Evolutionary conservation across 2,113 vertebrate species (phyloP).

Genomic region (Oryzias melastigma): DNA sequence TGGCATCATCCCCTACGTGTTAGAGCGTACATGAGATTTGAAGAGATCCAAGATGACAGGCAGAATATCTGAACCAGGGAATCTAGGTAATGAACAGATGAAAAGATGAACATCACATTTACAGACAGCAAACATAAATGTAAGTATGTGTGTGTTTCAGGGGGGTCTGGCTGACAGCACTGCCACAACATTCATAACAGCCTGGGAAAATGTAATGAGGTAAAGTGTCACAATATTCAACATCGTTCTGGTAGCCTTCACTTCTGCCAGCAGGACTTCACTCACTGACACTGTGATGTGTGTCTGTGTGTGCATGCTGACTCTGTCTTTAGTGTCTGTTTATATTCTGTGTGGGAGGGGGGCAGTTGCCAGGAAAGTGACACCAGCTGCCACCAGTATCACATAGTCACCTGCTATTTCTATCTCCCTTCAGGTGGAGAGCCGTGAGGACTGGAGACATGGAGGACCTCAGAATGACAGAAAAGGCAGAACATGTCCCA

Average conservation of each 20-base stretch:
- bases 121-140: slow-evolving; percentile 2
- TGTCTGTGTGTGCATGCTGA: slow-evolving; percentile 22
- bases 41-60: no score
- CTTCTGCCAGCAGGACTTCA: slow-evolving; percentile 61
- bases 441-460: background rate
- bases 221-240: slow-evolving; percentile 78
- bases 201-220: slow-evolving; percentile 75
- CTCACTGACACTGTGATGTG: slow-evolving; percentile 34
- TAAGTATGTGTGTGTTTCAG: slow-evolving; percentile 39
- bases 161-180: slow-evolving; percentile 67
- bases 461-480: slow-evolving; percentile 19
- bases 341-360: slow-evolving; percentile 45
- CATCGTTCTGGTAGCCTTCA: slow-evolving; percentile 58
- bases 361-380: slow-evolving; percentile 27
- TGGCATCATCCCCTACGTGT: no score
- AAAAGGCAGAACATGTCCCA: slow-evolving; percentile 25
- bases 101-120: no score
- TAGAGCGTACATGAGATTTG: no score
- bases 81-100: no score
- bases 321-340: slow-evolving; percentile 41
- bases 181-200: slow-evolving; percentile 62
- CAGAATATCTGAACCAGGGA: no score
- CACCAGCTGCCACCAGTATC: slow-evolving; percentile 42
- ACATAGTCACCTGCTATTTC: slow-evolving; percentile 32
- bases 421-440: slow-evolving; percentile 18